Conservation (phyloP, 1,140 invertebrate species). For the Conus betulinus region DNA sequence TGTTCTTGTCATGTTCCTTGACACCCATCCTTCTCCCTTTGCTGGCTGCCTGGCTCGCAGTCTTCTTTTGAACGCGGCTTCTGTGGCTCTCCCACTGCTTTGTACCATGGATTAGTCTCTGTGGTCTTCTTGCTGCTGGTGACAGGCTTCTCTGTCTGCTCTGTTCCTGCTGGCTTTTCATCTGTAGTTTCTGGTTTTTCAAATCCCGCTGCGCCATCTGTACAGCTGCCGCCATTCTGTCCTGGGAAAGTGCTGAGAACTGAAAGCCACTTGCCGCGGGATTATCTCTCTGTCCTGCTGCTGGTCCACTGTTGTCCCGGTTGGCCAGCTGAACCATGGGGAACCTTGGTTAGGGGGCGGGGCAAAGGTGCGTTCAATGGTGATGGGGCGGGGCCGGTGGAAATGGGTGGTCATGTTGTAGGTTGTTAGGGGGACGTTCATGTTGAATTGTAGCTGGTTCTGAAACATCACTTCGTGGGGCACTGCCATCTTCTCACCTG, state of each 20-base stretch:
- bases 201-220: conserved; percentile 56
- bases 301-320: too few relatives aligned
- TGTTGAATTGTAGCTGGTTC: conserved; percentile 65
- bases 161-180: conserved; percentile 40
- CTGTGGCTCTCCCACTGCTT: background rate
- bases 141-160: conserved; percentile 12
- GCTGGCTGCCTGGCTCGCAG: background rate
- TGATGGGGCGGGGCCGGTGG: conserved; percentile 49
- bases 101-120: background rate
- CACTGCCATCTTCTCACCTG: conserved; percentile 6
- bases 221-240: conserved; percentile 53
- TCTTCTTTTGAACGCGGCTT: background rate
- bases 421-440: conserved; percentile 51
- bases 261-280: background rate
- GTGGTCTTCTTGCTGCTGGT: background rate
- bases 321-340: conserved; percentile 15
- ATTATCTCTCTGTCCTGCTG: too few relatives aligned
- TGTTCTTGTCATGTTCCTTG: conserved; percentile 52
- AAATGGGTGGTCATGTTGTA: conserved; percentile 47
- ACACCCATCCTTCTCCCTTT: conserved; percentile 27
- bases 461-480: conserved; percentile 40
- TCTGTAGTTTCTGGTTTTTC: conserved; percentile 48
- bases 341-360: background rate
- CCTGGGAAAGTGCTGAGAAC: conserved; percentile 49
- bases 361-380: conserved; percentile 49